Base-by-base conservation (phyloP, 1,140 invertebrate species). In the Drosophila novamexicana region DNA sequence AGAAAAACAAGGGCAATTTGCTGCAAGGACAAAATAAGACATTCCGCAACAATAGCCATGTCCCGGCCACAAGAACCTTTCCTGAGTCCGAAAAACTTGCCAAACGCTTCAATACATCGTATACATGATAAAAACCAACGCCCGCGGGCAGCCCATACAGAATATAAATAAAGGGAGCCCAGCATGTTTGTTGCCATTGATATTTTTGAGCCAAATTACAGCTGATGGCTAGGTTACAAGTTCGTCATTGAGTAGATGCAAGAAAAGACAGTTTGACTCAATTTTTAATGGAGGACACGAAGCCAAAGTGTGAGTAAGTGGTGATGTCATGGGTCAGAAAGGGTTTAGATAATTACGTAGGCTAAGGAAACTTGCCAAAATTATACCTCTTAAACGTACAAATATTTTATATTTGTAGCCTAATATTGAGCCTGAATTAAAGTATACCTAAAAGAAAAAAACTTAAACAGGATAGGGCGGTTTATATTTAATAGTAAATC, bases 31-130 rank as follows among this genome's bases (percentile, higher is more conserved):
- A 80, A 71, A 67, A 78, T 74, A 77, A 65, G 32, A 84, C 78
- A 84, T 75, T 83, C 74, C 82, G 69, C 75, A 84, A 84, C 81
- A 84, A 84, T 85, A 53, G 81, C 81, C 69, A 49, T 85, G 74
- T 85, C 53, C 67, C 79, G 74, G 67, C 65, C 70, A 72, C 68
- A 42, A 40, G 45, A 22, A 39, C 37, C 65, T 66, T 29, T 58
- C 16, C 42, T 22, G 45, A 44, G 49, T 18, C 52, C 57, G 49
- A 69, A 85, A 77, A 85, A 83, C 45, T 84, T 80, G 49, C 56
- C 75, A 58, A 70, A 64, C 49, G 65, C 18, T 62, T 70, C 65
- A 62, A 86, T 70, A 78, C 80, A 69, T 78, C 66, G 77, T 58
- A 86, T 78, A 66, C 75, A 71, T 68, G 65, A 84, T 64, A 71